Conservation (phyloP, 2,888 invertebrate species). For the Elysia crispata region DNA sequence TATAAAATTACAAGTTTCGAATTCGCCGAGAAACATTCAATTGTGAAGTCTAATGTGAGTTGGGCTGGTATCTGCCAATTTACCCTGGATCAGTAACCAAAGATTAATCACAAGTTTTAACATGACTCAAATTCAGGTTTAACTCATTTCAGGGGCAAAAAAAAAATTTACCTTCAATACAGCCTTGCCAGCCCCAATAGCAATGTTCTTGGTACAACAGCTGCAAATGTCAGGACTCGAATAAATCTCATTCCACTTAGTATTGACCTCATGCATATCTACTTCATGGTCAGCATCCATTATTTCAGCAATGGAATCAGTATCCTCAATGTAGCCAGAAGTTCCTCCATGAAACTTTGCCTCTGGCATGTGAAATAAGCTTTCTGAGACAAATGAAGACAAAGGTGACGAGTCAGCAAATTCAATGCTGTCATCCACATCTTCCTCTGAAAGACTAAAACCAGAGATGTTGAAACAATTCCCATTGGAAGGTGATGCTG, state of each 20-base stretch:
- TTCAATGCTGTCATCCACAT: constrained; percentile 19
- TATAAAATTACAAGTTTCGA: no score
- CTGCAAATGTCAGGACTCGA: constrained; percentile 36
- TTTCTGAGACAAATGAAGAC: constrained; percentile 21
- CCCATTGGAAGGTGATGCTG: not conserved
- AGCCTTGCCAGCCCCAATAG: constrained; percentile 15
- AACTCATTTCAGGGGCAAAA: constrained; percentile 16
- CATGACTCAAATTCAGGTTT: constrained; percentile 7
- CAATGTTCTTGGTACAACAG: not conserved
- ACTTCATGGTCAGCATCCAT: not conserved
- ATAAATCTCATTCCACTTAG: constrained; percentile 35
- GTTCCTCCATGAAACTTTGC: not conserved
- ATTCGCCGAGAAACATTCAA: no score
- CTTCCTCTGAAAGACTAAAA: constrained; percentile 12
- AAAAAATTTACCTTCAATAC: constrained; percentile 32
- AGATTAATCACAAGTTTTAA: no score
- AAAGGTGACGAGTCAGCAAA: not conserved
- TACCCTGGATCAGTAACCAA: no score
- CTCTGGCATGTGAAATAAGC: not conserved
- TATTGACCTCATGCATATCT: constrained; percentile 27
- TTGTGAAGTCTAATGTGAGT: no score
- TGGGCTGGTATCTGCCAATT: no score
- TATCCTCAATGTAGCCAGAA: not conserved
- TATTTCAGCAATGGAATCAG: not conserved
- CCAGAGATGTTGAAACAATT: not conserved